Percentiles rank a stretch among this genome's conserved stretches.
Evolutionary conservation across 2,113 vertebrate species (phyloP).

Genomic region (Cryptomyrus ogoouensis): DNA sequence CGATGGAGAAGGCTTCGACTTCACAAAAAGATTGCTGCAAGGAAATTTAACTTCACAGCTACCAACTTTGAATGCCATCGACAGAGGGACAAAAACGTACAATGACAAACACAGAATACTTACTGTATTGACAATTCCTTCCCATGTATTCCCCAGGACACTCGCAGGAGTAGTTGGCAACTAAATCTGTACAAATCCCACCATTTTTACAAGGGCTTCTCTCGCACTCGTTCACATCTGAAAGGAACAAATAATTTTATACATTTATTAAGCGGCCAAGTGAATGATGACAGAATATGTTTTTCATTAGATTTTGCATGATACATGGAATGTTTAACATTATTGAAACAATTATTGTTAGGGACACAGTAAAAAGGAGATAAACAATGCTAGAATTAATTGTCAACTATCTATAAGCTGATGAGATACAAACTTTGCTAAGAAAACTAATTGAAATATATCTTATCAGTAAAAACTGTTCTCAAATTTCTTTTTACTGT

Average conservation of each 20-base stretch:
- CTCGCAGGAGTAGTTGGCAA: conserved; percentile 78
- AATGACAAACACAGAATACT: conserved; percentile 41
- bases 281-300: not conserved
- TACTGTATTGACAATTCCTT: conserved; percentile 78
- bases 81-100: not conserved
- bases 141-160: conserved; percentile 81
- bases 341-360: not conserved
- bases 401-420: not conserved
- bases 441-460: not conserved
- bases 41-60: not conserved
- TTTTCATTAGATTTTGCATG: not conserved
- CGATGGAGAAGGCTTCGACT: not conserved
- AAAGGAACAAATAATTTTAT: conserved; percentile 21
- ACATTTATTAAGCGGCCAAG: not conserved
- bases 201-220: conserved; percentile 75
- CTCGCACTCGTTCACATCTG: conserved; percentile 82
- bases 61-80: not conserved
- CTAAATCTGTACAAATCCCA: conserved; percentile 78
- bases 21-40: not conserved
- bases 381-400: not conserved
- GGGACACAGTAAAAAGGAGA: not conserved
- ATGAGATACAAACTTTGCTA: not conserved
- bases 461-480: not conserved
- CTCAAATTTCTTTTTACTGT: not conserved
- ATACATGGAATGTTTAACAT: not conserved